Conservation (phyloP, 2,888 invertebrate genomes). For the Drosophila pullipes region DNA sequence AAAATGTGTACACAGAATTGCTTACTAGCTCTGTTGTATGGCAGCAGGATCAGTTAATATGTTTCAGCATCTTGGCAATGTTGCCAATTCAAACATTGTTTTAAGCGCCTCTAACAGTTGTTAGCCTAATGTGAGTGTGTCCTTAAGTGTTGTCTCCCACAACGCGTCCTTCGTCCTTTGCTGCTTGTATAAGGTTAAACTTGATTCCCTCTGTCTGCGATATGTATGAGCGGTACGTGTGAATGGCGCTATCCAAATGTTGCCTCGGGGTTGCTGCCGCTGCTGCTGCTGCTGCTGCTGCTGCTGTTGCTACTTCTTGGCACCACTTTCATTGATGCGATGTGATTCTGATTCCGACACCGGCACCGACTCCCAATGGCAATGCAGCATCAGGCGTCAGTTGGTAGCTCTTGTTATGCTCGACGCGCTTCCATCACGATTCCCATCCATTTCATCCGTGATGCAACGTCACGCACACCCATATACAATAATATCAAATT, state of each 20-base stretch:
- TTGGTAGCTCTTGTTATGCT: slow-evolving; percentile 65
- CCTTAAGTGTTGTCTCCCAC: slow-evolving; percentile 21
- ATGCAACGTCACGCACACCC: slow-evolving; percentile 83
- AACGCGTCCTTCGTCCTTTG: slow-evolving; percentile 23
- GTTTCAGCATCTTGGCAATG: neutral
- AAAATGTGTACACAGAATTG: neutral
- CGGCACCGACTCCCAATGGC: slow-evolving; percentile 12
- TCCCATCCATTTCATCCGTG: slow-evolving; percentile 55
- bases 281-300: slow-evolving; percentile 14
- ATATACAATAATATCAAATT: slow-evolving; percentile 78
- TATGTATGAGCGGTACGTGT: slow-evolving; percentile 76
- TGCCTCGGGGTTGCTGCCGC: slow-evolving; percentile 31
- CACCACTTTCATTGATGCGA: slow-evolving; percentile 44
- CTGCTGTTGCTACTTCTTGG: slow-evolving; percentile 26
- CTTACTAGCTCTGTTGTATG: neutral
- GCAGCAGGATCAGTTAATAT: slow-evolving; percentile 1
- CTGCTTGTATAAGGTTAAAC: slow-evolving; percentile 25
- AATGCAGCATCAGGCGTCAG: slow-evolving; percentile 39
- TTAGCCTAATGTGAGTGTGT: slow-evolving; percentile 35
- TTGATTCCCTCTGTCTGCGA: slow-evolving; percentile 22
- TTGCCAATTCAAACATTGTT: slow-evolving; percentile 9
- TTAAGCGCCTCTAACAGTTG: slow-evolving; percentile 8
- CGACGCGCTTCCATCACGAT: slow-evolving; percentile 78
- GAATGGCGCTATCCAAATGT: slow-evolving; percentile 69
- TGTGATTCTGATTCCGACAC: slow-evolving; percentile 32